Conservation (phyloP, 2,113 vertebrate genomes). For the Melanerpes aurifrons region DNA sequence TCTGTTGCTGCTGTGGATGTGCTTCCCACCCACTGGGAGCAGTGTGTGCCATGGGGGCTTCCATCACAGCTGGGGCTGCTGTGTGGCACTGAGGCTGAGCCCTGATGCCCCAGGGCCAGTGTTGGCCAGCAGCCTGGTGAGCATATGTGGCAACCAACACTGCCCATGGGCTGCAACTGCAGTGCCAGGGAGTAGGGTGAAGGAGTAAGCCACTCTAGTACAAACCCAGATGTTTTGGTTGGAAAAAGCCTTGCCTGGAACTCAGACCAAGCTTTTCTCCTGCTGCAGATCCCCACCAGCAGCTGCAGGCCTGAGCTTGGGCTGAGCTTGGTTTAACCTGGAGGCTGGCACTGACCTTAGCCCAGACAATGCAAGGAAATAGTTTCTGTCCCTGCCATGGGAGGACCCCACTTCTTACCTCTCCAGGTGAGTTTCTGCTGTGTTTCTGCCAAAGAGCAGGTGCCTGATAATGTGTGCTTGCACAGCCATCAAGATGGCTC, state of each 20-base stretch:
- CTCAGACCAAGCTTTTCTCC: neutral
- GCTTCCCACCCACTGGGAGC: fast-evolving
- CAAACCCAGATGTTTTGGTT: fast-evolving
- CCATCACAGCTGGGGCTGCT: neutral
- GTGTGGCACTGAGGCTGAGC: fast-evolving
- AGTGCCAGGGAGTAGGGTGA: fast-evolving
- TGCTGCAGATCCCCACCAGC: neutral
- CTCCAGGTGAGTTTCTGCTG: conserved; percentile 49
- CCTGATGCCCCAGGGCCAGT: neutral
- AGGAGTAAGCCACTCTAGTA: fast-evolving
- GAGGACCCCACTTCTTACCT: conserved; percentile 70
- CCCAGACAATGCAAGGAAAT: neutral
- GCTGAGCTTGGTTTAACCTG: neutral
- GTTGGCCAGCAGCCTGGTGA: neutral
- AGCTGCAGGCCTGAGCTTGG: neutral
- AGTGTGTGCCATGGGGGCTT: fast-evolving
- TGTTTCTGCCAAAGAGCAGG: conserved; percentile 78
- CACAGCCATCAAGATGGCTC: conserved; percentile 83
- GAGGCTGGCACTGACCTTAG: neutral
- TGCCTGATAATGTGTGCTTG: conserved; percentile 84
- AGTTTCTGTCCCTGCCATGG: fast-evolving
- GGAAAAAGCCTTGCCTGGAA: neutral
- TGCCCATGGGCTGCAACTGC: neutral
- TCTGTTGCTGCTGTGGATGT: fast-evolving
- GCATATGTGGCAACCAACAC: neutral